These are phyloP conservation scores for Eupithecia vulgata DNA, from an alignment of 2,888 invertebrate species.

Conservation along the genomic window DNA sequence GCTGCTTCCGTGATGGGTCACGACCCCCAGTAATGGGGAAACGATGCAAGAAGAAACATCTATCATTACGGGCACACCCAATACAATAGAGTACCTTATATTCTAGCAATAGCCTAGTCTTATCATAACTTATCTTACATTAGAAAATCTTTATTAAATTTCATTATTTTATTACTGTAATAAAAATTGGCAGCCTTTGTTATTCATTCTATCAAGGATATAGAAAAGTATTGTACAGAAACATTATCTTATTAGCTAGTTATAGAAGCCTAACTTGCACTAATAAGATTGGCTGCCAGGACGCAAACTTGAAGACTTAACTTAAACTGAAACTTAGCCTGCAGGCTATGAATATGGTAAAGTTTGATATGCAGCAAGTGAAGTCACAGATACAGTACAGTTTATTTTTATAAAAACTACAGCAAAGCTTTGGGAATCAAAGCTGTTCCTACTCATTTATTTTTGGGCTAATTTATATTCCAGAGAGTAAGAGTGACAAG, in stretches of 20 bases:
- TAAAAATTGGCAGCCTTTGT: neutral
- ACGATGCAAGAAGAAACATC: too few relatives aligned
- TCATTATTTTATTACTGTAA: too few relatives aligned
- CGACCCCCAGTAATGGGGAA: too few relatives aligned
- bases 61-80: too few relatives aligned
- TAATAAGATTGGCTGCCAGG: conserved; percentile 7
- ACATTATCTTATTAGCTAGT: conserved; percentile 16
- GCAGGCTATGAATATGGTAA: conserved; percentile 21
- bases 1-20: too few relatives aligned
- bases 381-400: conserved; percentile 5
- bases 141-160: too few relatives aligned
- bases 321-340: neutral
- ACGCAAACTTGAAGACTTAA: conserved; percentile 12
- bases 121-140: too few relatives aligned
- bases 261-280: conserved; percentile 10
- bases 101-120: too few relatives aligned
- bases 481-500: too few relatives aligned
- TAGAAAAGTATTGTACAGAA: neutral
- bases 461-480: neutral
- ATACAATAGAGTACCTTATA: too few relatives aligned
- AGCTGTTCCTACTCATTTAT: neutral
- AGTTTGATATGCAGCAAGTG: conserved; percentile 14
- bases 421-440: neutral
- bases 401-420: neutral
- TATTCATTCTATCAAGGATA: neutral